Conservation (phyloP, 2,113 vertebrate genomes). For the Dendrocopos noguchii region DNA sequence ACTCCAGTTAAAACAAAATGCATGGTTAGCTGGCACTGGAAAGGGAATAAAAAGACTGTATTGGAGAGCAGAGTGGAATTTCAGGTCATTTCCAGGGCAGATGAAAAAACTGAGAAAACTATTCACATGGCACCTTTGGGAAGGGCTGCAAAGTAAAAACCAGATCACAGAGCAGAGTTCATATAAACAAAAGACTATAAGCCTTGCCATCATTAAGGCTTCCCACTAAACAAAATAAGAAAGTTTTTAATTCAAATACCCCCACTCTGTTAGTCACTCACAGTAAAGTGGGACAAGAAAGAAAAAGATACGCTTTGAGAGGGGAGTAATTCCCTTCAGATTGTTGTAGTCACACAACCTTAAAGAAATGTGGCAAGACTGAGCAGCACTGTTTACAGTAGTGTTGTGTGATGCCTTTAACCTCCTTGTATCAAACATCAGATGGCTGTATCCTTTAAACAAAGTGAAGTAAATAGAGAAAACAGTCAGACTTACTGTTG, state of each 20-base stretch:
- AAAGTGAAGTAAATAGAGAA: neutral
- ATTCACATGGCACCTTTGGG: neutral
- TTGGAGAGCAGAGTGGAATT: neutral
- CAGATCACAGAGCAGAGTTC: neutral
- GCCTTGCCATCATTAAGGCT: neutral
- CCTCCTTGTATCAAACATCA: neutral
- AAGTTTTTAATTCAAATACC: neutral
- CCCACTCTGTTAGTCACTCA: neutral
- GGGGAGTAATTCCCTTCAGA: neutral
- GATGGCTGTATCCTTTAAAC: neutral
- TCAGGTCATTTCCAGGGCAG: neutral
- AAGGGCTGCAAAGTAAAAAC: neutral
- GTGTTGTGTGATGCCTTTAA: neutral
- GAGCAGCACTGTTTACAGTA: rapidly evolving
- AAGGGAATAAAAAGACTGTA: neutral
- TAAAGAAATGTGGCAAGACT: neutral
- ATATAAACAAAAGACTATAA: neutral
- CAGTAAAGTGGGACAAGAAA: neutral
- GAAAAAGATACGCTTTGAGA: neutral
- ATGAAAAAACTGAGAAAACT: neutral
- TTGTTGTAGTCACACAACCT: neutral
- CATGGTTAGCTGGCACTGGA: neutral
- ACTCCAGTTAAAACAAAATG: neutral
- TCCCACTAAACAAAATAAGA: neutral
- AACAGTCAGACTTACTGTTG: neutral